Evolutionary conservation across 2,797 vertebrate genomes (phyloP).

Genomic region (Acrossocheilus wenchowensis): DNA sequence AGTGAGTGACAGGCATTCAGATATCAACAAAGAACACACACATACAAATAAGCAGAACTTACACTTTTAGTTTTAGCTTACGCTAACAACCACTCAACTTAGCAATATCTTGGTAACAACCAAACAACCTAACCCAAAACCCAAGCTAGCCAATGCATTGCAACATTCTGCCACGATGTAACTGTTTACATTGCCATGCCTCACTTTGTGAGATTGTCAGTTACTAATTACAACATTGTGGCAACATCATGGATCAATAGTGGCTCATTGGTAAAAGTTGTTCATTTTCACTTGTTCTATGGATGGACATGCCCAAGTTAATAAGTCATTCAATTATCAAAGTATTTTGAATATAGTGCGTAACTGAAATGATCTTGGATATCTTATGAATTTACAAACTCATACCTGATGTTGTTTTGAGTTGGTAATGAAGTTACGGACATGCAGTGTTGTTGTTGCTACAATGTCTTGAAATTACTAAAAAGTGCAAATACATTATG

Average conservation of each 20-base stretch:
- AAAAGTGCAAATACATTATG: background rate
- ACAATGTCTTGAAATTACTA: background rate
- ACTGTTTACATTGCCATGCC: background rate
- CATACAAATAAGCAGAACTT: background rate
- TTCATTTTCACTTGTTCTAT: background rate
- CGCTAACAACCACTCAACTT: no score
- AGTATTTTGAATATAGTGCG: background rate
- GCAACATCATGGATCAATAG: background rate
- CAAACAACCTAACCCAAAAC: no score
- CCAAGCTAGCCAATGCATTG: no score
- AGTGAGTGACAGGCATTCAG: slow-evolving; percentile 81
- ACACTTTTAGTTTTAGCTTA: no score
- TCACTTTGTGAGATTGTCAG: background rate
- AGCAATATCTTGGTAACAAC: no score
- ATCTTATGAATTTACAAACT: background rate
- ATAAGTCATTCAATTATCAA: background rate
- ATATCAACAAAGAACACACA: background rate
- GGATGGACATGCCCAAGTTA: background rate
- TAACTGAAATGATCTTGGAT: background rate
- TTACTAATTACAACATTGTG: background rate
- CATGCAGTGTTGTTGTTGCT: background rate
- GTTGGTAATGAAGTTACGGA: background rate
- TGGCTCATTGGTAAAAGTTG: no score
- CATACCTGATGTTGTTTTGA: background rate
- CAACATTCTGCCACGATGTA: background rate